Evolutionary conservation across 2,113 vertebrate species (phyloP), one percentile per base, ranked within the genome.

Genomic region (Macheiramphus alcinus): DNA sequence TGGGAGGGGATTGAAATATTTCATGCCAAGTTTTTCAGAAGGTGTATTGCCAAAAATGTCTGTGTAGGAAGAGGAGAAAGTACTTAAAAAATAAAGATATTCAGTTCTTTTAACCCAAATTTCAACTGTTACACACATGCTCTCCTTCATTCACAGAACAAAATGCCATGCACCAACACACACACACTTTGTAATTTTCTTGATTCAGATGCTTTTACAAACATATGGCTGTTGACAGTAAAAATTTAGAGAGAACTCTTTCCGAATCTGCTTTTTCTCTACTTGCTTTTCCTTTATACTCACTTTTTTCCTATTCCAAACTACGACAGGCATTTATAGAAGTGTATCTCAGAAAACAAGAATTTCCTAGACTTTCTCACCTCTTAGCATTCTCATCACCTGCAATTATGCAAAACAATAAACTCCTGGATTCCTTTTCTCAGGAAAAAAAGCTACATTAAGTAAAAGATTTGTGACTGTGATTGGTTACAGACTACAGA

Each of bases 1-100:
- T 93, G 58, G 93, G 80, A 96, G 62, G 26, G 58, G 53, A 80
- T 65, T 82, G 36, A 70, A 91, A 81, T 86, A 83, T 72, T 83
- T 95, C 11, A 8, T 75, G 86, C 88, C 94, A 94, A 90, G 45
- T 47, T 94, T 96, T 90, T 88, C 66, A 80, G 67, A 85, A 95
- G 71, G 80, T 94, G 29, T 31, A 31, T 71, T 95, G 96, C 94
- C 96, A 97, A 96, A 95, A 95, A 94, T 53, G 20, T 88, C 88
- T 83, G 32, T 84, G 66, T 81, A 93, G 71, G 78, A 95, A 95
- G 86, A 68, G 23, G 22, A 91, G 78, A 85, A 94, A 94, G 9
- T 43, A 58, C 55, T 91, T 85, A 13, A 83, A 93, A 88, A 80
- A 43, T 70, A 73, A 78, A 48, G 65, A 55, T 85, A 92, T 29